phyloP scores from a whole-genome alignment of 2,113 vertebrate species.

The Taxidea taxus region DNA sequence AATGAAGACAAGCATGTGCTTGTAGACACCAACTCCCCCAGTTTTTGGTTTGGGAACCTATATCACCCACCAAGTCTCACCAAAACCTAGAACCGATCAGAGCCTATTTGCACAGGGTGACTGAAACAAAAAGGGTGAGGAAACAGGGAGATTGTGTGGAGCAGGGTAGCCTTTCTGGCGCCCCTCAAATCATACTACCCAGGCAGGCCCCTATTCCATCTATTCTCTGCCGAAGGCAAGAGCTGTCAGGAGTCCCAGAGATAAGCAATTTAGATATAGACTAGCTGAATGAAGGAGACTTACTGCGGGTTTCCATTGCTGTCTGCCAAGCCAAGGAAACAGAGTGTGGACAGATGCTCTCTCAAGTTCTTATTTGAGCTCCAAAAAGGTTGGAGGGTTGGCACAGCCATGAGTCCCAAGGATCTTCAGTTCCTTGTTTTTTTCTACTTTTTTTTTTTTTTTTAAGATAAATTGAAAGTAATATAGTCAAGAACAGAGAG shows the following conservation, averaged over 20 bases:
- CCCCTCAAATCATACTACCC: slow-evolving; percentile 59
- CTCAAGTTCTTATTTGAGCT: slow-evolving; percentile 50
- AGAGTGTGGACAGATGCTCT: slow-evolving; percentile 66
- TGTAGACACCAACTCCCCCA: background rate
- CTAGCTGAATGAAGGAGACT: slow-evolving; percentile 63
- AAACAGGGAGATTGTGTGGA: slow-evolving; percentile 7
- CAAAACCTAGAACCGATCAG: slow-evolving; percentile 16
- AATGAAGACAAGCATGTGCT: slow-evolving; percentile 49
- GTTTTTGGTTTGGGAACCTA: slow-evolving; percentile 43
- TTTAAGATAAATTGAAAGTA: slow-evolving; percentile 48
- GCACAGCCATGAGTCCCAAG: slow-evolving; percentile 43
- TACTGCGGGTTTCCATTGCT: slow-evolving; percentile 64
- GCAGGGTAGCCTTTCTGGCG: slow-evolving; percentile 37
- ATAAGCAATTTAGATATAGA: slow-evolving; percentile 66
- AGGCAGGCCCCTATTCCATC: slow-evolving; percentile 44
- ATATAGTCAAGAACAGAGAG: slow-evolving; percentile 49
- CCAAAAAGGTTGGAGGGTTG: slow-evolving; percentile 58
- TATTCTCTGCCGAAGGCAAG: slow-evolving; percentile 46
- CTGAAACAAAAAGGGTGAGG: slow-evolving; percentile 1
- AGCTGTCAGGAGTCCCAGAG: slow-evolving; percentile 59
- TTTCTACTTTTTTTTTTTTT: background rate
- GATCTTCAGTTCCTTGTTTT: slow-evolving; percentile 39
- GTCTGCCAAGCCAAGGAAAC: slow-evolving; percentile 67
- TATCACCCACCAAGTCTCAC: slow-evolving; percentile 46
- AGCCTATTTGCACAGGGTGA: background rate